Conservation (phyloP, 2,797 vertebrate genomes). For the Poeciliopsis gracilis region DNA sequence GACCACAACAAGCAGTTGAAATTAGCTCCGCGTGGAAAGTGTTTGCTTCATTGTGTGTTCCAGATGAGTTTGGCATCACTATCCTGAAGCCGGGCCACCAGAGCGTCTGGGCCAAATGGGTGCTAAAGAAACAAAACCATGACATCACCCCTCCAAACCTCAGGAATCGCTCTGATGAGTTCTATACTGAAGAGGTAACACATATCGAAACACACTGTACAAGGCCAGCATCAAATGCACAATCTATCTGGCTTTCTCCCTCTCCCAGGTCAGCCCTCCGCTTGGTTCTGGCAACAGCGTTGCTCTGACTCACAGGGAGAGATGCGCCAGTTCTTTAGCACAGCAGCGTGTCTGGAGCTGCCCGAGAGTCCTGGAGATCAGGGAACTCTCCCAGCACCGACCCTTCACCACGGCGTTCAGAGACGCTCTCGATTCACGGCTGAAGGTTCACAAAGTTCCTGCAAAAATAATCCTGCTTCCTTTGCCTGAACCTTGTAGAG, state of each 20-base stretch:
- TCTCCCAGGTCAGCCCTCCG: constrained; percentile 71
- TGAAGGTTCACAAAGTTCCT: constrained; percentile 79
- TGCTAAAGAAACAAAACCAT: constrained; percentile 80
- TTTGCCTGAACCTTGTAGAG: neutral
- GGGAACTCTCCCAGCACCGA: constrained; percentile 84
- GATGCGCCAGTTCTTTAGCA: constrained; percentile 12
- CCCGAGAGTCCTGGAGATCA: constrained; percentile 86
- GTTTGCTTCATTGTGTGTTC: constrained; percentile 17
- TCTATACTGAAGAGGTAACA: constrained; percentile 83
- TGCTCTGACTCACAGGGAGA: constrained; percentile 73
- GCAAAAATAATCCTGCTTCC: neutral
- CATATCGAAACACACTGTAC: neutral
- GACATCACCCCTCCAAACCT: constrained; percentile 86
- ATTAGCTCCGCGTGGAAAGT: neutral
- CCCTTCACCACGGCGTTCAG: constrained; percentile 72
- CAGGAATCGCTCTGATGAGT: constrained; percentile 79
- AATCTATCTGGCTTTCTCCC: neutral
- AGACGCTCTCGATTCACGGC: constrained; percentile 79
- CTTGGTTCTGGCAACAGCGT: constrained; percentile 72
- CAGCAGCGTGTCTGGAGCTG: constrained; percentile 68
- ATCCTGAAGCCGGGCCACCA: constrained; percentile 84
- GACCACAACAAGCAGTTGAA: neutral
- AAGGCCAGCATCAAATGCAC: neutral
- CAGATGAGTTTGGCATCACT: constrained; percentile 85
- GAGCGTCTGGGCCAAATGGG: constrained; percentile 81